Base-by-base conservation (phyloP, 2,113 vertebrate species). In the Falcunculus frontatus region DNA sequence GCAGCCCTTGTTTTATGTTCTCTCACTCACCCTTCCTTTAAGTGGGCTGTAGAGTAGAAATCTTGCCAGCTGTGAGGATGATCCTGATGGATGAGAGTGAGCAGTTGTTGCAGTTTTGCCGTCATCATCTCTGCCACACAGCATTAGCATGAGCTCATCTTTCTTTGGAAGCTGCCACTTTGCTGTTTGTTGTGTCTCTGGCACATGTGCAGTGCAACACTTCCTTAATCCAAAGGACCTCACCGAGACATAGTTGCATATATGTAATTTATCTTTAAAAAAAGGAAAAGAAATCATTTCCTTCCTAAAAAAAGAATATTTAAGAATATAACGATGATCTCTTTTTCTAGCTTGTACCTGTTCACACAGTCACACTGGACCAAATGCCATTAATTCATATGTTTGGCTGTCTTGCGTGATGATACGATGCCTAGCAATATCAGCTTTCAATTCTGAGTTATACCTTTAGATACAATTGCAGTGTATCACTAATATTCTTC, bases 131-230 rank as follows among this genome's bases (percentile, higher is more conserved):
- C 8, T 57, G 39, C 13, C n/a, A 32, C 27, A 30, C 5, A 77
- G 19, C 23, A 41, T 16, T 63, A 69, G 17, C 41, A 22, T 10
- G 5, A 88, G 20, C 30, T 10, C 16, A 3, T 25, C 47, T 56
- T 84, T 47, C 63, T 68, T 64, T 73, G 62, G 55, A 85, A 94
- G 32, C 26, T 69, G 32, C 13, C 6, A 1, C 42, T 83, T 33
- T 7, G 9, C 23, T 67, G 2, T 30, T 52, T 49, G 29, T 63
- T 67, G 56, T 17, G 19, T 32, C 44, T 73, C 8, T 7, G 42
- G 13, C 29, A n/a, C 6, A 3, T 0, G 1, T 42, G 33, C 64
- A 67, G 15, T 5, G 47, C 33, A 42, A 35, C 11, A 29, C n/a
- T 63, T 65, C 3, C 9, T 0, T 50, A 11, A 42, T 53, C 50